Conservation (phyloP, 2,888 invertebrate genomes). For the Aelia acuminata region DNA sequence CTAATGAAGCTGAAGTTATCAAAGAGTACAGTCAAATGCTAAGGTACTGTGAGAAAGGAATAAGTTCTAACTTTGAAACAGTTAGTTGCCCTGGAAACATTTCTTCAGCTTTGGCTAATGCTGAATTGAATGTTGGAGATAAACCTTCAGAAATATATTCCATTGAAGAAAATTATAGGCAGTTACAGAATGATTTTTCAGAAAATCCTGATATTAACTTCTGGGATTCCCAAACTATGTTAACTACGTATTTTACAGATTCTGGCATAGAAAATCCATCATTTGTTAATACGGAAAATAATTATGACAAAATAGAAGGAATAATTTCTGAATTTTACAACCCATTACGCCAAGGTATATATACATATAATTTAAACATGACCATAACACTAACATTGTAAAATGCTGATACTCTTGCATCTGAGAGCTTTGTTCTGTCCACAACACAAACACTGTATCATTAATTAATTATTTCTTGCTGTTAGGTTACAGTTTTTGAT, state of each 20-base stretch:
- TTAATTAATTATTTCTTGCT: too few relatives aligned
- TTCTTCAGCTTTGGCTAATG: not conserved
- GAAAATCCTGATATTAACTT: not conserved
- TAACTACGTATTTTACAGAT: not conserved
- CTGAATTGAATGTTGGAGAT: not conserved
- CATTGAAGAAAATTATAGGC: constrained; percentile 2
- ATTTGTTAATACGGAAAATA: not conserved
- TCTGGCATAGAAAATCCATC: not conserved
- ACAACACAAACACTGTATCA: too few relatives aligned
- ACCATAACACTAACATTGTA: not conserved
- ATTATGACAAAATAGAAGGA: not conserved
- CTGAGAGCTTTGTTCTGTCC: not conserved
- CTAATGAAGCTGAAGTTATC: constrained; percentile 15
- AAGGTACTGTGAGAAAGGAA: not conserved
- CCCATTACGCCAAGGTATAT: not conserved
- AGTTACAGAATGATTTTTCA: not conserved
- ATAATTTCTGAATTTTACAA: not conserved
- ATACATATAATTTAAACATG: not conserved
- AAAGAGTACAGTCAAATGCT: constrained; percentile 24
- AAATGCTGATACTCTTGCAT: not conserved
- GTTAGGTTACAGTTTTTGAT: too few relatives aligned
- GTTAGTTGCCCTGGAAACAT: not conserved
- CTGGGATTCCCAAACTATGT: not conserved
- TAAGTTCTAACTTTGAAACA: not conserved
- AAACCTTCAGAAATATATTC: not conserved